Evolutionary conservation across 1,140 invertebrate genomes (phyloP).

Genomic region (Triops longicaudatus): DNA sequence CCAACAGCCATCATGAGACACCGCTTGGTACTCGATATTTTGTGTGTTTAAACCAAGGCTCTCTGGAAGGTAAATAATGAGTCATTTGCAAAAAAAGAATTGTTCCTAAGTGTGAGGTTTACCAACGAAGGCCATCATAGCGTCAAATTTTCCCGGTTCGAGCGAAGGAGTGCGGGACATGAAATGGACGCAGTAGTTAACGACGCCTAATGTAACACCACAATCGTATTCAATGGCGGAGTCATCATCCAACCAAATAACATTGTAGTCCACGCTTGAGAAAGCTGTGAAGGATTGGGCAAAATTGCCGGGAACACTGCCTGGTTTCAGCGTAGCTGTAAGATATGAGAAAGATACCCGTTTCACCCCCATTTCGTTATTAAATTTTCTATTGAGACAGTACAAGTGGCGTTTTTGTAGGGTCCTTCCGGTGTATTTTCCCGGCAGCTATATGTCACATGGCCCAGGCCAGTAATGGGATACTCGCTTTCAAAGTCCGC

Average conservation of each 20-base stretch:
- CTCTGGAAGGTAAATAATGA: background rate
- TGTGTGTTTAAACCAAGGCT: constrained; percentile 18
- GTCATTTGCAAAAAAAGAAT: background rate
- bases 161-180: constrained; percentile 36
- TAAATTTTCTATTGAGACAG: background rate
- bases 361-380: background rate
- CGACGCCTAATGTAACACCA: constrained; percentile 31
- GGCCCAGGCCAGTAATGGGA: constrained; percentile 33
- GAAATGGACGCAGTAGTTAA: constrained; percentile 39
- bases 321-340: constrained; percentile 33
- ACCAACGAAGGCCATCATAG: constrained; percentile 34
- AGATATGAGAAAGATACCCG: background rate
- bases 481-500: constrained; percentile 34
- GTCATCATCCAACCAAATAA: constrained; percentile 38
- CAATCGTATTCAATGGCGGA: constrained; percentile 40
- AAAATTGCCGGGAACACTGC: constrained; percentile 37
- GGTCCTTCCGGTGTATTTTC: constrained; percentile 32
- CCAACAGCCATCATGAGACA: constrained; percentile 14
- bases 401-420: constrained; percentile 36
- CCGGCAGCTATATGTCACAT: constrained; percentile 36
- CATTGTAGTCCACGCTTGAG: constrained; percentile 37
- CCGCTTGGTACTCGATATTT: constrained; percentile 18
- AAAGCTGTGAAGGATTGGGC: constrained; percentile 36
- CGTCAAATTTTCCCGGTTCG: constrained; percentile 30
- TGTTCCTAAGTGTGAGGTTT: background rate